phyloP scores from a whole-genome alignment of 2,888 invertebrate genomes.

The Nebria brevicollis region DNA sequence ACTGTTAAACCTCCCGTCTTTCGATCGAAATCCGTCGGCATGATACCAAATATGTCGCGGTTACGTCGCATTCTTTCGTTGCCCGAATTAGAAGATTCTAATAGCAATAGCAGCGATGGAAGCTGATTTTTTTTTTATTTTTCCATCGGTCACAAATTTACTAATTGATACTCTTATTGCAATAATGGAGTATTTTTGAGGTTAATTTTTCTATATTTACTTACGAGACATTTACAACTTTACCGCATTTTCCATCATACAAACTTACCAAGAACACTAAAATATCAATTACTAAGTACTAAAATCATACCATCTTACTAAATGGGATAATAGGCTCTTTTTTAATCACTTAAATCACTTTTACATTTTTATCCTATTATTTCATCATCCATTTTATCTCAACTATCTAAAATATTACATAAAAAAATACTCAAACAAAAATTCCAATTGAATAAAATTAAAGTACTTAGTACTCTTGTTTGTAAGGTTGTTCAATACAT shows the following conservation, averaged over 20 bases:
- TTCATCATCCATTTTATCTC: too few species aligned
- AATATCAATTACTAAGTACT: too few species aligned
- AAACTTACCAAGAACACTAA: too few species aligned
- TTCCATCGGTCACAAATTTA: background rate
- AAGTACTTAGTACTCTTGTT: background rate
- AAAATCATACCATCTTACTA: too few species aligned
- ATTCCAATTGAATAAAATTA: too few species aligned
- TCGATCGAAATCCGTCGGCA: conserved; percentile 48
- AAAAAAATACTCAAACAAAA: too few species aligned
- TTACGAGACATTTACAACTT: background rate
- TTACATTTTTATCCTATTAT: too few species aligned
- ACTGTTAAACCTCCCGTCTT: conserved; percentile 58
- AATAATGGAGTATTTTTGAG: conserved; percentile 15
- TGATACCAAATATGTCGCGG: conserved; percentile 33
- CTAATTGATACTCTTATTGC: background rate
- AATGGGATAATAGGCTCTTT: too few species aligned
- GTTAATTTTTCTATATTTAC: background rate
- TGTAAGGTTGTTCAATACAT: background rate
- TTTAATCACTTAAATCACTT: too few species aligned
- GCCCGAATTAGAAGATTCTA: conserved; percentile 61
- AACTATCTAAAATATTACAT: too few species aligned
- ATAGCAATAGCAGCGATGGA: conserved; percentile 65
- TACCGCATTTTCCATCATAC: background rate
- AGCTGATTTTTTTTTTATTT: conserved; percentile 58
- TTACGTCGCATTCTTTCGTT: conserved; percentile 50